A percentile compares a stretch with the other conserved stretches of the same genome.
These are phyloP conservation scores for Beaufortia kweichowensis DNA, from an alignment of 2,113 vertebrate species.

Conservation along the genomic window DNA sequence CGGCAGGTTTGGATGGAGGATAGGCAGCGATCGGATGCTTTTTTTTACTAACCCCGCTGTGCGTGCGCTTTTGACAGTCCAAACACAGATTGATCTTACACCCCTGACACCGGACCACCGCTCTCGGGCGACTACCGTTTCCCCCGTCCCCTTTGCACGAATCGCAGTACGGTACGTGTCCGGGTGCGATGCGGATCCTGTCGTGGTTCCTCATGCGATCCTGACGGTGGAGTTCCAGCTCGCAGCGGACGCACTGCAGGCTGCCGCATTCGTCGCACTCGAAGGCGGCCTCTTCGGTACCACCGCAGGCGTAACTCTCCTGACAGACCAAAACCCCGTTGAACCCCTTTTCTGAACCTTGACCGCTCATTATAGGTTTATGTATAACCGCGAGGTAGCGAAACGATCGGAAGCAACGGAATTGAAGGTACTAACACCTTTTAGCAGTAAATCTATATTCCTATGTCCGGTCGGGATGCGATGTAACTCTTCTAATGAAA, in stretches of 20 bases:
- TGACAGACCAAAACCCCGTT: conserved; percentile 83
- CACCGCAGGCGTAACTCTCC: conserved; percentile 94
- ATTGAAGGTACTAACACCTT: neutral
- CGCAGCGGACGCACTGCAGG: conserved; percentile 89
- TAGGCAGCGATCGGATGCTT: conserved; percentile 84
- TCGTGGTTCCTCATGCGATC: conserved; percentile 90
- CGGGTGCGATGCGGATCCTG: conserved; percentile 83
- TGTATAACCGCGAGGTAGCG: conserved; percentile 2
- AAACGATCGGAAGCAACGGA: conserved; percentile 2
- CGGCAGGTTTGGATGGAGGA: conserved; percentile 65
- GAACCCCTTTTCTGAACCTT: conserved; percentile 81
- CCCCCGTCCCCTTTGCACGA: conserved; percentile 85
- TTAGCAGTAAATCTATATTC: neutral
- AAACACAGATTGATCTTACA: conserved; percentile 94
- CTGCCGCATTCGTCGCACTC: conserved; percentile 97
- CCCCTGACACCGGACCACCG: conserved; percentile 89
- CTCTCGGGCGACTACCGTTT: conserved; percentile 77
- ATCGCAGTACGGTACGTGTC: conserved; percentile 91
- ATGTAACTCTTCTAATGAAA: neutral
- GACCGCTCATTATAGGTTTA: conserved; percentile 80
- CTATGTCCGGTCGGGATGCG: neutral
- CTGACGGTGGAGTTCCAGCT: conserved; percentile 90
- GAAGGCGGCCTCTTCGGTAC: conserved; percentile 86
- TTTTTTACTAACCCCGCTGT: conserved; percentile 87
- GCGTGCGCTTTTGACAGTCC: conserved; percentile 95